Conservation (phyloP, 2,888 invertebrate species). For the Lochmaea crataegi region DNA sequence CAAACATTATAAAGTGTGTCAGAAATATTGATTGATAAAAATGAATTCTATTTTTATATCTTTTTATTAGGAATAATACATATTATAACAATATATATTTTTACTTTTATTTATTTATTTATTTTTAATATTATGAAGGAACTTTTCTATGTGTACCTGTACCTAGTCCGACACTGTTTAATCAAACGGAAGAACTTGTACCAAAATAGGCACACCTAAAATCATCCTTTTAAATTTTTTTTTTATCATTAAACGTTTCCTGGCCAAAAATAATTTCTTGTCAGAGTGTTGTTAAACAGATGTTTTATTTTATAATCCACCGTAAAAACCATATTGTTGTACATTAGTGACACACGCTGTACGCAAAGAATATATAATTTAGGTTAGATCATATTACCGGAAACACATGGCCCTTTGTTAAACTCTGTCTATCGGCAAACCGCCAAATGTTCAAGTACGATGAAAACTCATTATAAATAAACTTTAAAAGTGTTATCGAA, state of each 20-base stretch:
- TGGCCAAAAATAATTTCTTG: constrained; percentile 10
- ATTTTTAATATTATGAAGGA: no score
- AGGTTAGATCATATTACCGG: constrained; percentile 13
- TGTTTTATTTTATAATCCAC: constrained; percentile 10
- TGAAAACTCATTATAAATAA: neutral
- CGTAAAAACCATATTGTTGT: constrained; percentile 14
- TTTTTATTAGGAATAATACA: no score
- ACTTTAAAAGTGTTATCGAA: no score
- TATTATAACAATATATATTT: no score
- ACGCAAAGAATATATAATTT: neutral
- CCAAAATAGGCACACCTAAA: neutral
- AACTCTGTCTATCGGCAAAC: neutral
- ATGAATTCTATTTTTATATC: no score
- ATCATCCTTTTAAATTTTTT: neutral
- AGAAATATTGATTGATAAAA: no score
- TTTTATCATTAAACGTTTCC: neutral
- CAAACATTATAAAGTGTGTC: no score
- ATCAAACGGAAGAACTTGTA: no score
- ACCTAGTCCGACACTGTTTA: no score
- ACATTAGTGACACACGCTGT: constrained; percentile 15
- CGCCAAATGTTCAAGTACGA: neutral
- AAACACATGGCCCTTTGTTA: constrained; percentile 27
- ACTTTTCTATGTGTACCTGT: no score
- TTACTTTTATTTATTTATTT: no score
- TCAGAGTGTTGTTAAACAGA: constrained; percentile 7